A percentile compares a stretch with the other conserved stretches of the same genome.
These are phyloP conservation scores for Pachycephus smyrnensis DNA, from an alignment of 2,888 invertebrate genomes.

Conservation along the genomic window DNA sequence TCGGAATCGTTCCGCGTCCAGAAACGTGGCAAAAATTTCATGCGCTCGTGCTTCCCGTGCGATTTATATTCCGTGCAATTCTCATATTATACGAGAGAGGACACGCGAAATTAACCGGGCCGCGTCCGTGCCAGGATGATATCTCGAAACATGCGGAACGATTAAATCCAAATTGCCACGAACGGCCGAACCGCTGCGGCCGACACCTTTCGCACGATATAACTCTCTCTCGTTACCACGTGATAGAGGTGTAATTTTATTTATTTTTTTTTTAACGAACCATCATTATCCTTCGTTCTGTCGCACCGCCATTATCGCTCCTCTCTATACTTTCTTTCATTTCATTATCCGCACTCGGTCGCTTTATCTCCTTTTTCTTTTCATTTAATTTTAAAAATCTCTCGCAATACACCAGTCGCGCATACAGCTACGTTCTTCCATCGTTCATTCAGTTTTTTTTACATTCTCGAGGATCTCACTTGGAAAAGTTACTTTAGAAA, in stretches of 20 bases:
- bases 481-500: background rate
- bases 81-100: background rate
- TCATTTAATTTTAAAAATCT: background rate
- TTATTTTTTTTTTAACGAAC: background rate
- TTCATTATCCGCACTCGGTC: background rate
- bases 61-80: background rate
- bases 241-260: slow-evolving; percentile 2
- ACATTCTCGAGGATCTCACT: background rate
- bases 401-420: background rate
- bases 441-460: background rate
- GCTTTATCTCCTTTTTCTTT: background rate
- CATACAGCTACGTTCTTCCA: background rate
- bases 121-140: background rate
- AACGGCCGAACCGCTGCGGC: background rate
- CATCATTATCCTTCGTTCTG: background rate
- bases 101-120: background rate
- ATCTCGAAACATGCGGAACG: background rate
- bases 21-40: background rate
- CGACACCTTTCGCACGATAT: slow-evolving; percentile 15
- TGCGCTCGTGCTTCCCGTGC: background rate
- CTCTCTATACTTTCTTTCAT: background rate
- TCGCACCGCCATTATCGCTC: background rate
- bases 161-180: background rate
- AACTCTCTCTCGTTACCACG: slow-evolving; percentile 17
- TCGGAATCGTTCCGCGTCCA: background rate